phyloP scores from a whole-genome alignment of 2,113 vertebrate genomes.

The Oryzias javanicus region DNA sequence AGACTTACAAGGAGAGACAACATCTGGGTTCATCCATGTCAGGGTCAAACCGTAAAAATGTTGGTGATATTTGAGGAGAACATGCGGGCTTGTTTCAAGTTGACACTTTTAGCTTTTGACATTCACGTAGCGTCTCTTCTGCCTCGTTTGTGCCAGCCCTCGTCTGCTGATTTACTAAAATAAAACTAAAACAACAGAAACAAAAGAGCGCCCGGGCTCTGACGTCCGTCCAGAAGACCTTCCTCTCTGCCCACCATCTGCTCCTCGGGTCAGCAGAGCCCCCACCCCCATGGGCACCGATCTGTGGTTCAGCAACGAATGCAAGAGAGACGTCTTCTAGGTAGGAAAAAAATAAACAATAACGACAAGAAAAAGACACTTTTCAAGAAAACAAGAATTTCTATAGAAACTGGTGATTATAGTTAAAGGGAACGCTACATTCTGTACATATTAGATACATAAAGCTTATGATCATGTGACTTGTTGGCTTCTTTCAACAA shows the following conservation, averaged over 20 bases:
- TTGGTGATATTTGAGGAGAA: conserved; percentile 57
- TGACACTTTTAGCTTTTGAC: conserved; percentile 64
- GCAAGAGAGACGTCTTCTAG: too few species aligned
- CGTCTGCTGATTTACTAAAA: conserved; percentile 26
- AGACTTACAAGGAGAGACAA: conserved; percentile 18
- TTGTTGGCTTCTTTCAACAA: too few species aligned
- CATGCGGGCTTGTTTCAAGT: conserved; percentile 28
- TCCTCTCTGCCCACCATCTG: conserved; percentile 66
- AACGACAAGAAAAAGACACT: too few species aligned
- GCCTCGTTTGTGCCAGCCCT: conserved; percentile 22
- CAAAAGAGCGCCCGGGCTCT: conserved; percentile 53
- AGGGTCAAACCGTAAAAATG: conserved; percentile 34
- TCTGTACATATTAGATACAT: too few species aligned
- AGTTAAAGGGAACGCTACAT: too few species aligned
- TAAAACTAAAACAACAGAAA: conserved; percentile 24
- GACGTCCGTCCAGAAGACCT: conserved; percentile 58
- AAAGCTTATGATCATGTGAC: too few species aligned
- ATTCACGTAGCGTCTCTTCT: conserved; percentile 39
- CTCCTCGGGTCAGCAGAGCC: conserved; percentile 47
- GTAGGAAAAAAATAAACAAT: too few species aligned
- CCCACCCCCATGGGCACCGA: background rate
- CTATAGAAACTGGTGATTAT: too few species aligned
- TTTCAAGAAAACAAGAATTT: too few species aligned
- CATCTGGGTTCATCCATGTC: conserved; percentile 41
- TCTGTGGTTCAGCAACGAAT: too few species aligned